These are phyloP conservation scores for Spea multiplicata DNA, from an alignment of 2,113 vertebrate genomes.

Conservation along the genomic window DNA sequence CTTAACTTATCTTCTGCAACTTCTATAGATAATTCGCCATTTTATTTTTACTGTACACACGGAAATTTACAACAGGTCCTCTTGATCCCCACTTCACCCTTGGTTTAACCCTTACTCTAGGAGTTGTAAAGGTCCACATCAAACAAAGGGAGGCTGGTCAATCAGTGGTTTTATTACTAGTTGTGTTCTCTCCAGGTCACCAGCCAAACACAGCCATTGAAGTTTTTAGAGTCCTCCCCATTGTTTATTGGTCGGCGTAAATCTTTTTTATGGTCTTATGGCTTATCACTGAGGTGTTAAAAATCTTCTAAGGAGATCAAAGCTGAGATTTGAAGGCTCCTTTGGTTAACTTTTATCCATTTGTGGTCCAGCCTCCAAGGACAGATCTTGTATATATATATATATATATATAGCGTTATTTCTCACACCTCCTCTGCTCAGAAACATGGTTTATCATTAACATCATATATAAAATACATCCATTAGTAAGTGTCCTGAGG, in stretches of 20 bases:
- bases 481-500: no score
- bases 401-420: no score
- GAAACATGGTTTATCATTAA: no score
- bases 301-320: conserved; percentile 29
- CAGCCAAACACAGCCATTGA: conserved; percentile 16
- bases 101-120: conserved; percentile 13
- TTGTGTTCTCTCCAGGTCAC: neutral
- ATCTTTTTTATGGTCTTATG: conserved; percentile 28
- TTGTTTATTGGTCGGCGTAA: conserved; percentile 18
- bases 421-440: no score
- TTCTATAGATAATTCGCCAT: no score
- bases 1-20: neutral
- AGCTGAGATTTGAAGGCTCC: neutral
- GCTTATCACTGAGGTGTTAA: conserved; percentile 3
- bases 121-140: conserved; percentile 9
- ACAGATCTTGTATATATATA: no score
- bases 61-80: neutral
- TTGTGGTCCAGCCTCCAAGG: neutral
- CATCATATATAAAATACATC: no score
- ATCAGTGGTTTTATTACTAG: neutral
- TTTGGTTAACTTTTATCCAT: neutral
- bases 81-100: neutral
- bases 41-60: neutral
- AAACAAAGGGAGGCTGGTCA: conserved; percentile 9
- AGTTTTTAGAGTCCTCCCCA: conserved; percentile 2